Conservation (phyloP, 2,888 invertebrate species). For the Sesia bembeciformis region DNA sequence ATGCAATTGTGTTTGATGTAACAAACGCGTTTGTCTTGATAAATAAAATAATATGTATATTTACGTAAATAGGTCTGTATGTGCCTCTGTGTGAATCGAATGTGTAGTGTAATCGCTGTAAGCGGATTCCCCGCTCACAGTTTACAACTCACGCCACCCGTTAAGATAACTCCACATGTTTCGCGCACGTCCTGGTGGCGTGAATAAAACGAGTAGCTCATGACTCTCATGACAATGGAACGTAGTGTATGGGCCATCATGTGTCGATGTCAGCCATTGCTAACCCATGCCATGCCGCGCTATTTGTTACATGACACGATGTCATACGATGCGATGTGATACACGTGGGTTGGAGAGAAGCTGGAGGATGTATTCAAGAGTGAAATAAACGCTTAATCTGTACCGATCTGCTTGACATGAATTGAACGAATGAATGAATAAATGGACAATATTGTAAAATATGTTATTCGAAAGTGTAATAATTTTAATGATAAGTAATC, state of each 20-base stretch:
- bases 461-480: too few relatives aligned
- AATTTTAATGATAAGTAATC: too few relatives aligned
- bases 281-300: not conserved
- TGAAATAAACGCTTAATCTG: too few relatives aligned
- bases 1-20: too few relatives aligned
- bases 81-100: too few relatives aligned
- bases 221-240: constrained; percentile 17
- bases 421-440: too few relatives aligned
- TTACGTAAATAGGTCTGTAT: too few relatives aligned
- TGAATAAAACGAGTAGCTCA: constrained; percentile 31
- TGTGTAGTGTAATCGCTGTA: too few relatives aligned
- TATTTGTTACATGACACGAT: constrained; percentile 1
- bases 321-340: not conserved
- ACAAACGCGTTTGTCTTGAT: too few relatives aligned
- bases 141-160: constrained; percentile 5
- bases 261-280: constrained; percentile 10
- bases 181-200: constrained; percentile 32
- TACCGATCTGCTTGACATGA: not conserved
- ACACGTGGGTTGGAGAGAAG: not conserved
- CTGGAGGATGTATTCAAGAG: not conserved
- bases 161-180: constrained; percentile 10
- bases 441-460: too few relatives aligned
- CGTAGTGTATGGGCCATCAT: constrained; percentile 8
- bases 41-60: too few relatives aligned
- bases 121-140: not conserved